Percentiles rank a stretch among this genome's conserved stretches.
Conservation (phyloP, 2,113 vertebrate genomes). For the Epinephelus cyanopodus region DNA sequence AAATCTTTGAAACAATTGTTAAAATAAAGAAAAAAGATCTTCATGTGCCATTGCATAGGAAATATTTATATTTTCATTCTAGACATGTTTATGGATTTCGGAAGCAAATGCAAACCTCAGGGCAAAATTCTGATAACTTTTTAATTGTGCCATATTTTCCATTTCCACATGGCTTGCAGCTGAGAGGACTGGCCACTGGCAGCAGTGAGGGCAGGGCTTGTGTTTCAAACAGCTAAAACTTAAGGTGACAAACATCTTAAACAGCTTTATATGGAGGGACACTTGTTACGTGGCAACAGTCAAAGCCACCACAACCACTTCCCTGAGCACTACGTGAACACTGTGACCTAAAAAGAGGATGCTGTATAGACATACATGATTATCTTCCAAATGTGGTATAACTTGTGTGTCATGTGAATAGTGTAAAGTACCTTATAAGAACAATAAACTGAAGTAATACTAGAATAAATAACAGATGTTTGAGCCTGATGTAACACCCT, state of each 20-base stretch:
- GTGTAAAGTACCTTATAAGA: not conserved
- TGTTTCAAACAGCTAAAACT: not conserved
- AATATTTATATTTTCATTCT: not conserved
- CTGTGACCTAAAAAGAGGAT: constrained; percentile 32
- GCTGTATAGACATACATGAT: not conserved
- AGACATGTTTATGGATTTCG: not conserved
- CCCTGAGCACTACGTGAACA: not conserved
- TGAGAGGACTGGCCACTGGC: not conserved
- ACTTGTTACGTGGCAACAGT: not conserved
- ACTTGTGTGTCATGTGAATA: not conserved
- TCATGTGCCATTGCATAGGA: not conserved
- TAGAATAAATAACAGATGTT: not conserved
- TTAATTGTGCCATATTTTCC: not conserved
- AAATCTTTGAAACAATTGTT: not conserved
- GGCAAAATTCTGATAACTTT: not conserved
- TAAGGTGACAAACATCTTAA: not conserved
- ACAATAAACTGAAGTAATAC: not conserved
- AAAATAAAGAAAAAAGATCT: too few relatives aligned
- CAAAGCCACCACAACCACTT: constrained; percentile 49
- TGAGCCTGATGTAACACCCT: not conserved
- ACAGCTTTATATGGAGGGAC: not conserved
- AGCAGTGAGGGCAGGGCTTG: not conserved
- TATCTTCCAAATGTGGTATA: not conserved
- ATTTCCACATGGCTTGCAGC: not conserved
- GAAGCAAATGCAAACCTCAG: not conserved